Evolutionary conservation across 2,113 vertebrate species (phyloP), one percentile per base, ranked within the genome.

Genomic region (Herpailurus yagouaroundi): DNA sequence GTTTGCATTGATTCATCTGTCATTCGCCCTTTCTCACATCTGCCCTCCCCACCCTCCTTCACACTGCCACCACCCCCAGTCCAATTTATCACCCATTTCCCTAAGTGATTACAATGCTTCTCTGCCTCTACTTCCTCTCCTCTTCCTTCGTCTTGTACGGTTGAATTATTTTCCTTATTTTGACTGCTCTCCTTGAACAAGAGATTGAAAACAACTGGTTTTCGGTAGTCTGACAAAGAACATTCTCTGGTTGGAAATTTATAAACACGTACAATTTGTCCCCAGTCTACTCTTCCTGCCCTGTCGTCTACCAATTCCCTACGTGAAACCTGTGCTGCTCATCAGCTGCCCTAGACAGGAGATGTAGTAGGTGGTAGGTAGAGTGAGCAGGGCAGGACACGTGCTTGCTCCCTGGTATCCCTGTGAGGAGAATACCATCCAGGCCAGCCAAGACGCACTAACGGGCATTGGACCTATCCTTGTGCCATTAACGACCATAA

Each of bases 291-390:
- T 64, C 86, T 77, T 50, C 68, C 52, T 69, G 74, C 25, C 15
- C 9, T 45, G 27, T 11, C 52, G 79, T 73, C 9, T 14, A 13
- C 10, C n/a, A 38, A 41, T 69, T 89, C 33, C 60, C n/a, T 27
- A 12, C 16, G 16, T 0, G 18, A 89, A 92, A 41, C 8, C 16
- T 90, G 76, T 90, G 48, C 83, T 25, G 52, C 27, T 25, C 48
- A 21, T 18, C 36, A 15, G 64, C 68, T 14, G 3, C 23, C 69
- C 68, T 57, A 21, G 48, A 45, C 16, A 23, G 0, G 1, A 92
- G 60, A 31, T 23, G 0, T 16, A n/a, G 63, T 8, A 1, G 10
- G 16, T 1, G 18, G 55, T 16, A 1, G 18, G 11, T 1, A 18
- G 5, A 55, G n/a, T 12, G 55, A 89, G 11, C 12, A 4, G 38